Evolutionary conservation across 30 jellyfish, hydroid and myxozoan species (phyloP).

Genomic region (Cassiopea xamachana): DNA sequence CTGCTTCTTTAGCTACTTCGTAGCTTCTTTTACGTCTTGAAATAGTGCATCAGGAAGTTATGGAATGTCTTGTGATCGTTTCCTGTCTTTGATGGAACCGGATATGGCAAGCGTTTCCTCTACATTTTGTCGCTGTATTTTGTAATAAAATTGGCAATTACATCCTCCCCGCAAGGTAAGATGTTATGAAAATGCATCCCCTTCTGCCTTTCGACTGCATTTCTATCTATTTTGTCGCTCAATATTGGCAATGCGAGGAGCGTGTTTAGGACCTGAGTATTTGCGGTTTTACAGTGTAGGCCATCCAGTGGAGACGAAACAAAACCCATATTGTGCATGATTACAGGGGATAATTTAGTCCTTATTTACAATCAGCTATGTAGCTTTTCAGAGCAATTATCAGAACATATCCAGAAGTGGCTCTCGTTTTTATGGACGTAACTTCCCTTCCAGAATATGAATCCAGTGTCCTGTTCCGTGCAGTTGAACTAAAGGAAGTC

Average conservation of each 20-base stretch:
- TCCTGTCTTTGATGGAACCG: conserved; percentile 64
- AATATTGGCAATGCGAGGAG: neutral
- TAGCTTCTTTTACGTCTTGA: neutral
- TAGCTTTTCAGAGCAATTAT: no score
- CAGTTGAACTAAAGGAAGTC: conserved; percentile 3
- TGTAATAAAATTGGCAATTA: neutral
- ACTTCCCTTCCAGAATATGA: neutral
- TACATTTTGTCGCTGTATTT: neutral
- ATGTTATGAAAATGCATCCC: neutral
- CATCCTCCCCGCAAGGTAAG: neutral
- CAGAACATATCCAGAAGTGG: neutral
- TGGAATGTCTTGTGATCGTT: conserved; percentile 34
- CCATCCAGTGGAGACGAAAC: neutral
- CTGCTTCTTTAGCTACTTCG: conserved; percentile 10
- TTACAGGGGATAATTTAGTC: no score
- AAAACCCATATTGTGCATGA: neutral
- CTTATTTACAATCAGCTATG: no score
- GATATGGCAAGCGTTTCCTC: conserved; percentile 65
- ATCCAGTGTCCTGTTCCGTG: conserved; percentile 8
- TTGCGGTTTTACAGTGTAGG: neutral
- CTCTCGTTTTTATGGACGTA: neutral
- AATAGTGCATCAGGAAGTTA: conserved; percentile 68
- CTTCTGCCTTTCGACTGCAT: neutral
- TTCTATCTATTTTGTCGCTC: neutral
- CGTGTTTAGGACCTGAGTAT: no score